phyloP scores from a whole-genome alignment of 2,888 invertebrate species.

The Sarcophaga carnaria region DNA sequence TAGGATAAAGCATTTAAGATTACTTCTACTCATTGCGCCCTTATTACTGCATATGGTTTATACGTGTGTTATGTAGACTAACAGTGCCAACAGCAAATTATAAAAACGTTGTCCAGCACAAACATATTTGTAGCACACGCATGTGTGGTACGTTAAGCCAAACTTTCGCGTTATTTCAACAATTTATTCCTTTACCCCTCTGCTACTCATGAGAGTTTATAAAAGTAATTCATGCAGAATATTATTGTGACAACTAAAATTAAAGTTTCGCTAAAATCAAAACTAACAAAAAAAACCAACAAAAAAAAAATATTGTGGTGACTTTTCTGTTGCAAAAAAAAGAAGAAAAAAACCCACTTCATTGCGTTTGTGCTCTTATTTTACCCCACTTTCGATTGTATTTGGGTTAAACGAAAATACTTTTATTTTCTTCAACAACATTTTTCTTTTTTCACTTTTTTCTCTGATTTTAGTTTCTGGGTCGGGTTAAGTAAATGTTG shows the following conservation, averaged over 20 bases:
- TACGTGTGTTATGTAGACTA: too few species aligned
- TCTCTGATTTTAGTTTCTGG: constrained; percentile 16
- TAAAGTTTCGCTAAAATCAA: constrained; percentile 17
- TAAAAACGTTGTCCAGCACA: too few species aligned
- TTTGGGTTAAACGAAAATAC: constrained; percentile 20
- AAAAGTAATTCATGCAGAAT: constrained; percentile 52
- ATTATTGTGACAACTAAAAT: constrained; percentile 53
- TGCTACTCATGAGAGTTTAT: constrained; percentile 17
- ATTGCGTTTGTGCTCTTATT: neutral
- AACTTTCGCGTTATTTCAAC: neutral
- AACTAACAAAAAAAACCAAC: neutral
- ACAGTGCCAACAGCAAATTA: too few species aligned
- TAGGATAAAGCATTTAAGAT: too few species aligned
- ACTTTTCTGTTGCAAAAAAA: constrained; percentile 14
- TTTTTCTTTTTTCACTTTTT: neutral
- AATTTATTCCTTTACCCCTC: neutral
- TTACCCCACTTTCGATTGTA: constrained; percentile 19
- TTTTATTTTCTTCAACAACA: neutral
- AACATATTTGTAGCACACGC: too few species aligned
- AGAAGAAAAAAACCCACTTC: neutral
- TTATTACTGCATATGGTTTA: too few species aligned
- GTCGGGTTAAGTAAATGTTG: constrained; percentile 60
- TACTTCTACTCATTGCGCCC: too few species aligned
- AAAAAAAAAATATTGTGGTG: constrained; percentile 23
- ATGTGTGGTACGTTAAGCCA: too few species aligned